Conservation (phyloP, 1,140 invertebrate genomes). For the Prorops nasuta region DNA sequence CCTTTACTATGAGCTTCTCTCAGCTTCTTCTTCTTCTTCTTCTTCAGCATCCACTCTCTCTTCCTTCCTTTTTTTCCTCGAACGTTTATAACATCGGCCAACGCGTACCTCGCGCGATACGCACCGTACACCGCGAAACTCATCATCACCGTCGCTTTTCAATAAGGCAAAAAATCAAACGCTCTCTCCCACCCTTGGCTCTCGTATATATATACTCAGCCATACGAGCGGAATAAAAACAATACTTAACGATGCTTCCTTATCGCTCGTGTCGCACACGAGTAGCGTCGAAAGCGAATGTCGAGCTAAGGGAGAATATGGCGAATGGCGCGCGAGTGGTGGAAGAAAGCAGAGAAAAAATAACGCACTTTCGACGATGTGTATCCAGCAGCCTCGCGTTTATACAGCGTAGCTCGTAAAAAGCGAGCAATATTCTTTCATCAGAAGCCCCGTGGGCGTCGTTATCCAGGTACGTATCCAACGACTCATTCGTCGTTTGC, state of each 20-base stretch:
- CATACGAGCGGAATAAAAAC: too few species aligned
- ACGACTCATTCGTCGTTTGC: constrained; percentile 42
- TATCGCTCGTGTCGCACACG: too few species aligned
- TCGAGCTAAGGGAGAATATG: too few species aligned
- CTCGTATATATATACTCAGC: too few species aligned
- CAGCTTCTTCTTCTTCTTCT: background rate
- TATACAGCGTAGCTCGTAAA: constrained; percentile 29
- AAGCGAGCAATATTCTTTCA: constrained; percentile 39
- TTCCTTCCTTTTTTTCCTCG: background rate
- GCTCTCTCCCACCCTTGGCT: too few species aligned
- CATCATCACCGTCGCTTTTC: too few species aligned
- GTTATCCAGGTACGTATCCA: constrained; percentile 34
- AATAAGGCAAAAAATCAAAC: too few species aligned
- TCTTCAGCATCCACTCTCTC: background rate
- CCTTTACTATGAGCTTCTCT: background rate
- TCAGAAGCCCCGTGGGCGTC: constrained; percentile 43
- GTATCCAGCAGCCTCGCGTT: constrained; percentile 27
- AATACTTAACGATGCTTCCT: too few species aligned
- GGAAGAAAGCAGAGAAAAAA: background rate
- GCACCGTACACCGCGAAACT: too few species aligned
- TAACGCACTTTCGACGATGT: constrained; percentile 5
- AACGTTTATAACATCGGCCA: background rate
- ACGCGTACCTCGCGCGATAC: constrained; percentile 1
- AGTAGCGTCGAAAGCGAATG: too few species aligned
- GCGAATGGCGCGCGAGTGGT: background rate